Base-by-base conservation (phyloP, 2,888 invertebrate genomes). In the Stegana nigrithorax region DNA sequence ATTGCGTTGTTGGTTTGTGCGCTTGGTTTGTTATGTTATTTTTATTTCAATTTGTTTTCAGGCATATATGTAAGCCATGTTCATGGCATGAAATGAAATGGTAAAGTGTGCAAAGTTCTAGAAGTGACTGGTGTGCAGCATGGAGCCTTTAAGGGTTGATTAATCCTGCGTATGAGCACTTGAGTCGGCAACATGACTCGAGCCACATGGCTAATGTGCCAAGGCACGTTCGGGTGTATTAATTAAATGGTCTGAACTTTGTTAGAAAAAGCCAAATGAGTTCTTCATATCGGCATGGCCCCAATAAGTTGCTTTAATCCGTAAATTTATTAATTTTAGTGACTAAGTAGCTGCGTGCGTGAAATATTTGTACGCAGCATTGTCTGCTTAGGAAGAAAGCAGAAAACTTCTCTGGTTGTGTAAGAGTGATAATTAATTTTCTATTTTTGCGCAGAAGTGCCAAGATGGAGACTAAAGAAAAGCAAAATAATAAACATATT, bases 181-280 rank as follows among this genome's bases (percentile, higher is more conserved):
- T n/a, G 10, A 36, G 36, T 36, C 4, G 10, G 12, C 10, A 4
- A 10, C 36, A 10, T n/a, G 12, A 23, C 10, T 44, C 19, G 10
- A 19, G 19, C 10, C 19, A 19, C 12, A 47, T 12, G n/a, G n/a
- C n/a, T n/a, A n/a, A n/a, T n/a, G n/a, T 39, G n/a, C 39, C 14
- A 2, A n/a, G 25, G 36, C 53, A 55, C 53, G 53, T 55, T 19
- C 53, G 36, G 32, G 32, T 23, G 23, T 32, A 55, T 36, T 55
- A 55, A 55, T 55, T 55, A 55, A 55, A 55, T 55, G 53, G 53
- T 32, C 53, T 36, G 36, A 55, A 55, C 36, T 55, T 55, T 55
- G 53, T 55, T 55, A 55, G 21, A 7, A 19, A 45, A 17, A 6
- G 21, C 45, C 17, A 42, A 2, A 42, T 29, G 6, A 29, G 29